Evolutionary conservation across 2,113 vertebrate species (phyloP), one percentile per base, ranked within the genome.

Genomic region (Chitala chitala): DNA sequence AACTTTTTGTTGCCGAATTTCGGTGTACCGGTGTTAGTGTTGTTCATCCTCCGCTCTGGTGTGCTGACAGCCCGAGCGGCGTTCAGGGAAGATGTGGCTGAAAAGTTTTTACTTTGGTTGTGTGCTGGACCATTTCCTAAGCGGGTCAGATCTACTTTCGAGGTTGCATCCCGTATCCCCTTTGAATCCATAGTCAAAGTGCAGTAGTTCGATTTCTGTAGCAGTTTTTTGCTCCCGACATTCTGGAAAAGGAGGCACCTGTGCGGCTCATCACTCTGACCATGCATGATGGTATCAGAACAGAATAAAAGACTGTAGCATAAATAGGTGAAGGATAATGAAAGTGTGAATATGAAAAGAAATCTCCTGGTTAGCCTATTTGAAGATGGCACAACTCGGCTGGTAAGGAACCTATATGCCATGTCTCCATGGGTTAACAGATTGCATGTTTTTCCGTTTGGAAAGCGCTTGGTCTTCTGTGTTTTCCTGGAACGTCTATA

Each of bases 371-470:
- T 87, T 81, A 91, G 88, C 79, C 92, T 83, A 83, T 90, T 85
- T 55, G 89, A 90, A 86, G 86, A 85, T 80, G 91, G 91, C 81
- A 86, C 85, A 77, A 89, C 87, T 84, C 92, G 89, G 85, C 82
- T 83, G 84, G 86, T 78, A 82, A 90, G 89, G 88, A 92, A 90
- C 87, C 90, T 89, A 89, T 87, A 92, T 92, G 93, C 94, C 94
- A 94, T 95, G 87, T 85, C 92, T 91, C 91, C 92, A 89, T 88
- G 86, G 85, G 80, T 82, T 71, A 71, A 73, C 65, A 79, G 79
- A 82, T 84, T 71, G 76, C 87, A 90, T 90, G 84, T 65, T 88
- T 88, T 82, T 83, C 73, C 64, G 72, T 69, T 70, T 50, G 51
- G 71, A 46, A 69, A 48, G 76, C 66, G 75, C 59, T 65, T 75